These are phyloP conservation scores for Balanococcus diminutus DNA, from an alignment of 2,888 invertebrate genomes.

Conservation along the genomic window DNA sequence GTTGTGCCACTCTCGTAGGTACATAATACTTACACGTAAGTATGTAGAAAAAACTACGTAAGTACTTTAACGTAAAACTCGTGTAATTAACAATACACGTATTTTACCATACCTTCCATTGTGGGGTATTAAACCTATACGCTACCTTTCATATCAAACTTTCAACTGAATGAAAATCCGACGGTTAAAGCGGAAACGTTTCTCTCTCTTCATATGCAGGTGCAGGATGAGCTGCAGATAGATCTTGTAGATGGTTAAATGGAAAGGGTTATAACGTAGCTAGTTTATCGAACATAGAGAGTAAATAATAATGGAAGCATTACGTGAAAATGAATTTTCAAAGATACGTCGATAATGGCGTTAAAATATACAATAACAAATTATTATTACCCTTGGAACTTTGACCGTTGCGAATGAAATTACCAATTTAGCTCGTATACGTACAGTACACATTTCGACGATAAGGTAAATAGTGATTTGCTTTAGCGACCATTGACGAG, in stretches of 20 bases:
- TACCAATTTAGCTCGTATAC: neutral
- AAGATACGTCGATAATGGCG: slow-evolving; percentile 4
- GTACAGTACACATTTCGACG: neutral
- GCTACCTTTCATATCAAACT: slow-evolving; percentile 7
- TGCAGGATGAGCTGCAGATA: neutral
- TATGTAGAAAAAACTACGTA: too few relatives aligned
- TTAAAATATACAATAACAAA: slow-evolving; percentile 30
- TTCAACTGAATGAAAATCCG: slow-evolving; percentile 2
- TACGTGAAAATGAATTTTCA: slow-evolving; percentile 11
- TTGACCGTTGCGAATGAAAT: neutral
- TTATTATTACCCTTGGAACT: slow-evolving; percentile 19
- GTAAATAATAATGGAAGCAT: neutral
- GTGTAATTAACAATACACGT: too few relatives aligned
- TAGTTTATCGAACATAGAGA: neutral
- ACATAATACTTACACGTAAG: too few relatives aligned
- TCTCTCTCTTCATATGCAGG: neutral
- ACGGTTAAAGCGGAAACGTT: neutral
- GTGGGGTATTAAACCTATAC: neutral
- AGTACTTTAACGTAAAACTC: too few relatives aligned
- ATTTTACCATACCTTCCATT: neutral
- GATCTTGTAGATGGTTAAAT: neutral
- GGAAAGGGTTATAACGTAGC: neutral
- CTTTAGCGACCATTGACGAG: neutral
- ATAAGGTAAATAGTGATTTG: neutral
- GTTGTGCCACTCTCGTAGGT: too few relatives aligned